phyloP scores from a whole-genome alignment of 2,797 vertebrate genomes.

The Bradypus variegatus region DNA sequence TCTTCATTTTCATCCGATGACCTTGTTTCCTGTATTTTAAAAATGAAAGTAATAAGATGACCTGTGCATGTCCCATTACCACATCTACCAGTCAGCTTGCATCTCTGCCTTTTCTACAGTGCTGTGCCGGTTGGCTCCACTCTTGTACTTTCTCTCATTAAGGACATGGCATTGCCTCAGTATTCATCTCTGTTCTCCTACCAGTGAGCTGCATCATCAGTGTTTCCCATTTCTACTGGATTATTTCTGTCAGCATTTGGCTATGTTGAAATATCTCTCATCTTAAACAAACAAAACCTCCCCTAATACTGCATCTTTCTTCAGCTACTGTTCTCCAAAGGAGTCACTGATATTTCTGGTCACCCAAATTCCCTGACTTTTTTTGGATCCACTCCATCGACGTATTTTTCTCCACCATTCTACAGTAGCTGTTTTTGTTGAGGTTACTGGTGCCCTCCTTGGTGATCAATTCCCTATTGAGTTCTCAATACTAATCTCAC shows the following conservation, averaged over 20 bases:
- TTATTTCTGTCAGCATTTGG: not conserved
- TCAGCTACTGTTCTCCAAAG: not conserved
- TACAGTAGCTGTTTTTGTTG: not conserved
- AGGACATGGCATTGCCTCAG: not conserved
- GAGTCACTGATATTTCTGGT: not conserved
- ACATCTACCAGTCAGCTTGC: not conserved
- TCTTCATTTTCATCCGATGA: slow-evolving; percentile 24
- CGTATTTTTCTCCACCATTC: not conserved
- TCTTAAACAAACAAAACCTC: not conserved
- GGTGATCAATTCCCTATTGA: not conserved
- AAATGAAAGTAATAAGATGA: slow-evolving; percentile 25
- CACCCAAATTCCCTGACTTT: not conserved
- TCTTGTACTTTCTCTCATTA: not conserved
- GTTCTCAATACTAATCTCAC: not conserved
- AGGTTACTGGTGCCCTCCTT: not conserved
- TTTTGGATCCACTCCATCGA: not conserved
- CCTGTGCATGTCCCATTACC: not conserved
- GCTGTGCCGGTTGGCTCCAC: not conserved
- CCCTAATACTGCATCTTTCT: not conserved
- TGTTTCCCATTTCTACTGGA: not conserved
- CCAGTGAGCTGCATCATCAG: not conserved
- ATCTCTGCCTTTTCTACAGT: not conserved
- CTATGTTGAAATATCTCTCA: not conserved
- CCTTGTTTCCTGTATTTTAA: slow-evolving; percentile 46
- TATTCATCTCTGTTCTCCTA: not conserved